Evolutionary conservation across 2,113 vertebrate species (phyloP).

Genomic region (Syngnathoides biaculeatus): DNA sequence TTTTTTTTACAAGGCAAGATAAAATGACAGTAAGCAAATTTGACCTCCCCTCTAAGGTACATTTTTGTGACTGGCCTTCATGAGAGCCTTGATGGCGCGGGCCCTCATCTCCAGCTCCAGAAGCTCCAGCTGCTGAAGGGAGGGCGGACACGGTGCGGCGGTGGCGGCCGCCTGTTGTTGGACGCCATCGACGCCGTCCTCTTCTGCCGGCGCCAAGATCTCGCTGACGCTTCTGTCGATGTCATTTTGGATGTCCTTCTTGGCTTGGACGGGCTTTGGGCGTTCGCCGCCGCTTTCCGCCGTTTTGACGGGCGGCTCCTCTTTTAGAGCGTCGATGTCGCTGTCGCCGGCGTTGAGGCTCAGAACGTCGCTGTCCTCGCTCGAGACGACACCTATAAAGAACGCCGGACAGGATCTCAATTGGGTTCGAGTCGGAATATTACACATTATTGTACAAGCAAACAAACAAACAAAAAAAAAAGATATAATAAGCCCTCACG

Average conservation of each 20-base stretch:
- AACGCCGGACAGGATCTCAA: conserved; percentile 15
- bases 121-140: conserved; percentile 91
- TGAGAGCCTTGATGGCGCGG: conserved; percentile 93
- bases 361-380: conserved; percentile 92
- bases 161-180: conserved; percentile 13
- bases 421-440: neutral
- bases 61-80: conserved; percentile 86
- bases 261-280: conserved; percentile 54
- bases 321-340: conserved; percentile 89
- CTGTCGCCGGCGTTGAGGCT: conserved; percentile 98
- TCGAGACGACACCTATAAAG: conserved; percentile 75
- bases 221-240: conserved; percentile 95
- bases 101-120: conserved; percentile 97
- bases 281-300: neutral
- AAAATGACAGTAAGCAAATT: neutral
- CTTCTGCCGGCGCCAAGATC: conserved; percentile 76
- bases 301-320: conserved; percentile 71
- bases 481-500: too few relatives aligned
- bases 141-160: conserved; percentile 76
- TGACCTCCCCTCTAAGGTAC: neutral
- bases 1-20: conserved; percentile 1
- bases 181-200: conserved; percentile 34
- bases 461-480: neutral
- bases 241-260: conserved; percentile 88
- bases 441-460: neutral